Base-by-base conservation (phyloP, 2,888 invertebrate species). In the Drosophila pegasa region DNA sequence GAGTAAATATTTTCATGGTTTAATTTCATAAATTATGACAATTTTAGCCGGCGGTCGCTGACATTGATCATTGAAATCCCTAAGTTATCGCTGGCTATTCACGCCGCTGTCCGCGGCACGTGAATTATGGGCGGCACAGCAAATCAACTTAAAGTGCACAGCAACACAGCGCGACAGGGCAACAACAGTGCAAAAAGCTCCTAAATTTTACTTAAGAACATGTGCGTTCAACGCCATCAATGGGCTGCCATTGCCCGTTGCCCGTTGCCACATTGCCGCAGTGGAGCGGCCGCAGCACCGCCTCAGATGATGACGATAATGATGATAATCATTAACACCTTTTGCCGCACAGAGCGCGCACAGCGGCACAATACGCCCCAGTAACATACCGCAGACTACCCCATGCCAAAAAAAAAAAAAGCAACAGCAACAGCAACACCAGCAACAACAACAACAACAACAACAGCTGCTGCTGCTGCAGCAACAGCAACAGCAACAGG, bases 61-160 rank as follows among this genome's bases (percentile, higher is more conserved):
- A 88, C 80, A 86, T 84, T 87, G 84, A 89, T 89, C 91, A 90
- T 91, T 90, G 91, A 87, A 91, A 90, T 91, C 91, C 87, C 70
- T 90, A 91, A 91, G 91, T 91, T 91, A 91, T 91, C 89, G 75
- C 77, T 61, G 75, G 41, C 73, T 71, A 75, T 70, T 72, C 76
- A 87, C 56, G 50, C 9, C 4, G 38, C 70, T 74, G 80, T 62
- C 65, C 56, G 41, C 60, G 41, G 70, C 79, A 76, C 12, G 86
- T 90, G 89, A 91, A 87, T 91, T 90, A 90, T 91, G 82, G 63
- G 75, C 78, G 85, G 87, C 91, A 85, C 89, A 88, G 86, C 90
- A 90, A 90, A 90, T 90, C 91, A 86, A 75, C 78, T 78, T 85
- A 87, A 83, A 88, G 83, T 82, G 87, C 83, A 25, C 75, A 18